Evolutionary conservation across 2,888 invertebrate genomes (phyloP).

Genomic region (Atethmia centrago): DNA sequence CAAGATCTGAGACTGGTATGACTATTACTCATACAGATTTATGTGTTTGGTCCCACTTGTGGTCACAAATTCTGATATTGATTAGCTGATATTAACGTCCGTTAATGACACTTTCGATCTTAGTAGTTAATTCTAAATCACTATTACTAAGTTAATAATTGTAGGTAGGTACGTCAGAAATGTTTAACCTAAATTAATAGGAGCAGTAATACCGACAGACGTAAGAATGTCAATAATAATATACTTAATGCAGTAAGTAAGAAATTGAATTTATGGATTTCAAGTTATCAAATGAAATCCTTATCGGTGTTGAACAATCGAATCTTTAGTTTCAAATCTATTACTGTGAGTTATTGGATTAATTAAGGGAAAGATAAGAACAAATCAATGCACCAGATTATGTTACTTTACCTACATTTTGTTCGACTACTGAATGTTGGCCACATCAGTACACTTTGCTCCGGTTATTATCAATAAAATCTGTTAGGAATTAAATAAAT

Average conservation of each 20-base stretch:
- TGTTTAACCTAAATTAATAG: neutral
- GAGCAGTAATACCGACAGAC: slow-evolving; percentile 5
- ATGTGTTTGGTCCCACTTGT: slow-evolving; percentile 36
- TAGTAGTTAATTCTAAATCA: neutral
- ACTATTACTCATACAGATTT: slow-evolving; percentile 62
- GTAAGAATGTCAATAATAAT: slow-evolving; percentile 17
- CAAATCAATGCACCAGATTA: slow-evolving; percentile 34
- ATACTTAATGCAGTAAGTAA: slow-evolving; percentile 13
- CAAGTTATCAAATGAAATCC: slow-evolving; percentile 41
- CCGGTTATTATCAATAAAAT: slow-evolving; percentile 64
- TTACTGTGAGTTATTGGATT: slow-evolving; percentile 54
- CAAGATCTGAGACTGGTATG: slow-evolving; percentile 59
- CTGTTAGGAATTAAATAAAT: slow-evolving; percentile 69
- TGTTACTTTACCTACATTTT: slow-evolving; percentile 20
- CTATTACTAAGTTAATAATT: slow-evolving; percentile 4
- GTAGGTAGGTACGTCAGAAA: neutral
- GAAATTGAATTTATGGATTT: slow-evolving; percentile 44
- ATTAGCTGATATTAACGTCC: slow-evolving; percentile 46
- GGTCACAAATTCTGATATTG: slow-evolving; percentile 47
- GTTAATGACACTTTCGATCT: slow-evolving; percentile 29
- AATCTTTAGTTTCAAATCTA: slow-evolving; percentile 54
- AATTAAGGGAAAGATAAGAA: slow-evolving; percentile 57
- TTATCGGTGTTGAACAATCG: slow-evolving; percentile 53
- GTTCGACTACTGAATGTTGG: slow-evolving; percentile 30
- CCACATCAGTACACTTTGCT: slow-evolving; percentile 45